Evolutionary conservation across 2,888 invertebrate genomes (phyloP).

Genomic region (Euphydryas editha): DNA sequence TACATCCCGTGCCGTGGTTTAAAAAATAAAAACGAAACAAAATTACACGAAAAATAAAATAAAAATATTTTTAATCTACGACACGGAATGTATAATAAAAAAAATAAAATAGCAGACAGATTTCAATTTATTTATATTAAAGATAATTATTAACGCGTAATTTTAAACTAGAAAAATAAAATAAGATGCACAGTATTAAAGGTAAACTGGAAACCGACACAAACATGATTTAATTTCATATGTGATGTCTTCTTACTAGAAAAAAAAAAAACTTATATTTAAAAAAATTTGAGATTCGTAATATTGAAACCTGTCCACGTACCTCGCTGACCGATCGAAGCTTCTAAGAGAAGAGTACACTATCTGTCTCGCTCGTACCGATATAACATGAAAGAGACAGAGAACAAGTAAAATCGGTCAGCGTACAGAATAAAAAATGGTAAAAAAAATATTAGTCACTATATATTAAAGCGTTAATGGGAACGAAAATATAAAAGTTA

Average conservation of each 20-base stretch:
- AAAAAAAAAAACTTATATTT: slow-evolving; percentile 5
- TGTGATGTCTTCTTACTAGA: slow-evolving; percentile 17
- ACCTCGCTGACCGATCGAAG: not conserved
- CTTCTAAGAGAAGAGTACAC: not conserved
- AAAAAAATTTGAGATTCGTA: slow-evolving; percentile 28
- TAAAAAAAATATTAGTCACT: slow-evolving; percentile 42
- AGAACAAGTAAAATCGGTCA: not conserved
- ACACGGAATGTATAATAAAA: slow-evolving; percentile 26
- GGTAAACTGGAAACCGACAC: not conserved
- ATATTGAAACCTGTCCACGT: slow-evolving; percentile 34
- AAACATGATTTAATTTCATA: slow-evolving; percentile 18
- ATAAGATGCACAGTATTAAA: not conserved
- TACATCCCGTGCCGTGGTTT: slow-evolving; percentile 30
- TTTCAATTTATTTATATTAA: slow-evolving; percentile 29
- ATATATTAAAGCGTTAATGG: slow-evolving; percentile 40
- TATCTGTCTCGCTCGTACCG: slow-evolving; percentile 6
- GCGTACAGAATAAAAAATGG: slow-evolving; percentile 12
- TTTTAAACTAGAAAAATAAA: slow-evolving; percentile 11
- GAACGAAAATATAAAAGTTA: slow-evolving; percentile 11
- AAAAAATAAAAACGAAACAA: slow-evolving; percentile 14
- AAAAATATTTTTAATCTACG: slow-evolving; percentile 25
- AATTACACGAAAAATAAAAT: not conserved
- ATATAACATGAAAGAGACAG: slow-evolving; percentile 10
- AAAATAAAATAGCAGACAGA: slow-evolving; percentile 21
- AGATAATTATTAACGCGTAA: not conserved